Evolutionary conservation across 2,113 vertebrate species (phyloP), one percentile per base, ranked within the genome.

Genomic region (Odontophorus gujanensis): DNA sequence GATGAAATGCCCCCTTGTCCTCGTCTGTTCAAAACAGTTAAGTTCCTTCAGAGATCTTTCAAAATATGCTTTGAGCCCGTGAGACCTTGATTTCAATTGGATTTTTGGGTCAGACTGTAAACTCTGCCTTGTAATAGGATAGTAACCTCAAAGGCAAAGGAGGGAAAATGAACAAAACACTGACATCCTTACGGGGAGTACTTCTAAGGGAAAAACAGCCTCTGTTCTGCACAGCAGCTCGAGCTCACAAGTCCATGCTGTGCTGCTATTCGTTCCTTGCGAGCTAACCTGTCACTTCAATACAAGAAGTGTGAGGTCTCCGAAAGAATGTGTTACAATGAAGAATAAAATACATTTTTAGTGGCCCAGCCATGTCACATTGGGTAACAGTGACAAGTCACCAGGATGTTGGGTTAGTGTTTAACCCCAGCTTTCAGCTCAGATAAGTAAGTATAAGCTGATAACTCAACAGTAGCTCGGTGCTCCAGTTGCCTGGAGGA

Each of bases 331-430:
- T 4, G 11, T 3, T 50, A 38, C 48, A 32, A 11, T 22, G 4
- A 51, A 55, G 61, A 69, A 1, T 19, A 81, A 72, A 45, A 75
- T 4, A 11, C 16, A 16, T 34, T 24, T 13, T 19, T 8, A 21
- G 1, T 0, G 32, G 63, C 72, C 63, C 67, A 51, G 48, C n/a
- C 5, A 0, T 3, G 43, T 89, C 66, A 36, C 77, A 36, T 12
- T 30, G 77, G 62, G 50, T 76, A 58, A 67, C 17, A 1, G 26
- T 25, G 78, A 84, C 65, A 42, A 68, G 71, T 15, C 82, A 55
- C 62, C 6, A 0, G 19, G 57, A 69, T 1, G 11, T 28, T 0
- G 0, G 34, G n/a, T 34, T 30, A 55, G 50, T 2, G 13, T 2
- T 1, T 2, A 71, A 47, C 36, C 58, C 50, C 67, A 42, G 71